Conservation (phyloP, 2,888 invertebrate genomes). For the Pristionchus arcanus region DNA sequence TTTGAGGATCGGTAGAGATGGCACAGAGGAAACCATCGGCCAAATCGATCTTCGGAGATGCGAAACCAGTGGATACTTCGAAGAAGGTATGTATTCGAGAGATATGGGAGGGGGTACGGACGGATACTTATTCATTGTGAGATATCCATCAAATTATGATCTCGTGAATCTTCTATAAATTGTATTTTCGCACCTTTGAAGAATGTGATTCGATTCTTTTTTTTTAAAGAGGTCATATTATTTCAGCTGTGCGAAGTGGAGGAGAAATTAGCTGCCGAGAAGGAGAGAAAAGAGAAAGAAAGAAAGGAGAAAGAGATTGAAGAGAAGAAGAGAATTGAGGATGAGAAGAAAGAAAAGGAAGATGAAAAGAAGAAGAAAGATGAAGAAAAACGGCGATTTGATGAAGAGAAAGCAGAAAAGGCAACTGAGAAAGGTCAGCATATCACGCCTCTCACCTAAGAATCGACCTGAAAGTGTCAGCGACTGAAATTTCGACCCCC, state of each 20-base stretch:
- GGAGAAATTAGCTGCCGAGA: constrained; percentile 42
- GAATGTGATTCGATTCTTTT: too few relatives aligned
- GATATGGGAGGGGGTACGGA: too few relatives aligned
- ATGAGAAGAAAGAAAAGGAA: constrained; percentile 34
- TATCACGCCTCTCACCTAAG: too few relatives aligned
- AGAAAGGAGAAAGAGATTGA: constrained; percentile 5
- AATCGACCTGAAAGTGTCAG: too few relatives aligned
- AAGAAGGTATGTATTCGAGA: constrained; percentile 3
- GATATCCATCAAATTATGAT: too few relatives aligned
- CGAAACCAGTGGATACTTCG: constrained; percentile 58
- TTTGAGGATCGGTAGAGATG: background rate
- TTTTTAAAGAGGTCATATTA: background rate
- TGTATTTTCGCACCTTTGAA: too few relatives aligned
- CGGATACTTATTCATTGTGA: too few relatives aligned
- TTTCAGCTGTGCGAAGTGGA: constrained; percentile 49
- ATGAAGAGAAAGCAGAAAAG: background rate
- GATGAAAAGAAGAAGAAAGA: constrained; percentile 29
- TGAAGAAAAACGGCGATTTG: background rate
- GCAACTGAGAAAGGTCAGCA: background rate
- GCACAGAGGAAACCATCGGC: constrained; percentile 55
- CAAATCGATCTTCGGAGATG: constrained; percentile 59
- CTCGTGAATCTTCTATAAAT: too few relatives aligned
- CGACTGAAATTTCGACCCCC: too few relatives aligned
- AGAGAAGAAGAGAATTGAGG: constrained; percentile 33
- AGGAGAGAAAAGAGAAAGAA: constrained; percentile 6